Evolutionary conservation across 1,140 invertebrate genomes (phyloP), one percentile per base, ranked within the genome.

Genomic region (Heliconius congener): DNA sequence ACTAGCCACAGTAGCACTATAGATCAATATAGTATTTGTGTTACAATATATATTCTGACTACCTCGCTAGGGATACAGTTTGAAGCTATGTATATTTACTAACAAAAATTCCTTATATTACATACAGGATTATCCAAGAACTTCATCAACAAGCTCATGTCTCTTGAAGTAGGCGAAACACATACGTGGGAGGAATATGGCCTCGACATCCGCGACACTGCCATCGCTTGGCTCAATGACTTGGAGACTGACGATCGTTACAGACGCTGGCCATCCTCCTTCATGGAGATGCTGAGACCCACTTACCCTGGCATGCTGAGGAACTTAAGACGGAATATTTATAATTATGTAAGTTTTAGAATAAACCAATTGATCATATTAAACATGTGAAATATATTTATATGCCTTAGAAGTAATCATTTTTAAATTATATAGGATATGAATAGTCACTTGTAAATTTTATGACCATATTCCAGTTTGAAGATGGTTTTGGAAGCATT

Each of bases 231-330:
- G 97, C 95, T 99, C 6, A 99, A 99, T 91, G 98, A 99, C 93
- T 96, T 99, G 72, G 99, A 99, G 95, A 96, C 96, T 11, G 99
- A 99, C 95, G 95, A 96, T 71, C 96, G 97, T 74, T 99, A 99
- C 87, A 95, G 95, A 18, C 95, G 97, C 75, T 99, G 99, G 99
- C 97, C 98, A 0, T 95, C 96, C 3, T 98, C 97, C 66, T 96
- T 99, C 72, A 97, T 97, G 89, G 98, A 99, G 84, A 94, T 99
- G 74, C 95, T 99, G 66, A 95, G 98, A 76, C 99, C 99, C 60
- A 99, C 98, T 0, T 99, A 99, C 90, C 99, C 99, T 16, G 99
- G 99, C 52, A 99, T 99, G 98, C 94, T 99, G 57, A 95, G 99
- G 82, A 98, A 97, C 87, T 96, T 99, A 82, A 96, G 98, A 39